A percentile compares a stretch with the other conserved stretches of the same genome.
Conservation (phyloP, 37 sponge, comb jelly and placozoan species). For the Chondrilla cf. caribensis region DNA sequence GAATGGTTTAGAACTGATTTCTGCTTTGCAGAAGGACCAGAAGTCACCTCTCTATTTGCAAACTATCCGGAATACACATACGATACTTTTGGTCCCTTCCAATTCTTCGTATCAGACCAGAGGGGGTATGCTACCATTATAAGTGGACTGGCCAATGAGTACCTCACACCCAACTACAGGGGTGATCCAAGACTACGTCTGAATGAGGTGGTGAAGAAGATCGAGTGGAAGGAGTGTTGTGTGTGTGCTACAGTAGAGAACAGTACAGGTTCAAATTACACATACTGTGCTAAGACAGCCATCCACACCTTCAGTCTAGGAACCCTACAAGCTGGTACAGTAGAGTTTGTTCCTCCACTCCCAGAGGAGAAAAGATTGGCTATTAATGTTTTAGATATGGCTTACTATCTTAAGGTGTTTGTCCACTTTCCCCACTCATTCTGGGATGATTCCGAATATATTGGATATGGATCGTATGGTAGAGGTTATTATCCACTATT, state of each 20-base stretch:
- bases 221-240: conserved; percentile 46
- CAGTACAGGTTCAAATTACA: conserved; percentile 1
- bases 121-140: conserved; percentile 18
- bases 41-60: conserved; percentile 11
- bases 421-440: conserved; percentile 28
- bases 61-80: neutral
- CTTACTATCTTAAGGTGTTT: conserved; percentile 41
- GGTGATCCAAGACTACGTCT: conserved; percentile 29
- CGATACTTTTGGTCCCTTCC: neutral
- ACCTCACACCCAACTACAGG: neutral
- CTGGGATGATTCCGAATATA: conserved; percentile 35
- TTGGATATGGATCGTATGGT: neutral
- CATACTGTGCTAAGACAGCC: conserved; percentile 39
- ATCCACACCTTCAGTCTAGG: conserved; percentile 59
- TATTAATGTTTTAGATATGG: conserved; percentile 14
- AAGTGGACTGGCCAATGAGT: conserved; percentile 8
- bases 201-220: conserved; percentile 21
- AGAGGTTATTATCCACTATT: conserved; percentile 40
- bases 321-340: conserved; percentile 35
- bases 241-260: conserved; percentile 39
- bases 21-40: conserved; percentile 10
- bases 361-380: conserved; percentile 25
- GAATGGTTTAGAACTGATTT: conserved; percentile 35
- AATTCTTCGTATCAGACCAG: conserved; percentile 35
- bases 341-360: conserved; percentile 27